A percentile compares a stretch with the other conserved stretches of the same genome.
Evolutionary conservation across 2,797 vertebrate genomes (phyloP).

Genomic region (Rallus crepitans): DNA sequence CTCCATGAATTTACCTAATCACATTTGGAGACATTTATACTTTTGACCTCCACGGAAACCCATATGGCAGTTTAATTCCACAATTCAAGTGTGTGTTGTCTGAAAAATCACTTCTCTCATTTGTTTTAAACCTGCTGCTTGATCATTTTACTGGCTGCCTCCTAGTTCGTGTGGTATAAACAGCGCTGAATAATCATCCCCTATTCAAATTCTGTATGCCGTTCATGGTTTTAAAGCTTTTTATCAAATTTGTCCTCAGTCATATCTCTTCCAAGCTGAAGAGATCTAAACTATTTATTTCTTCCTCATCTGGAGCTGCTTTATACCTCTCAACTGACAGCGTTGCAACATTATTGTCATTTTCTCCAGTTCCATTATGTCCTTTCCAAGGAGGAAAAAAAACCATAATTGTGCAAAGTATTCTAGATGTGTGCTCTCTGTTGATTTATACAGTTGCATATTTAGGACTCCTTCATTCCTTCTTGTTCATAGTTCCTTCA

Average conservation of each 20-base stretch:
- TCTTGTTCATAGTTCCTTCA: not conserved
- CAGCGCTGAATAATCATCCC: slow-evolving; percentile 39
- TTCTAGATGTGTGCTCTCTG: not conserved
- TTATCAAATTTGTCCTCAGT: not conserved
- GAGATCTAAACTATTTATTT: slow-evolving; percentile 45
- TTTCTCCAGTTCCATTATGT: not conserved
- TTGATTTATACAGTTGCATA: not conserved
- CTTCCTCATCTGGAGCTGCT: not conserved
- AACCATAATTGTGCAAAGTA: not conserved
- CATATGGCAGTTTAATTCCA: not conserved
- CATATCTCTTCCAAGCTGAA: slow-evolving; percentile 18
- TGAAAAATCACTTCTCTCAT: not conserved
- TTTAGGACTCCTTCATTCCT: slow-evolving; percentile 16
- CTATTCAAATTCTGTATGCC: slow-evolving; percentile 37
- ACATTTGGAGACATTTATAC: not conserved
- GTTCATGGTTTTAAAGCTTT: slow-evolving; percentile 22
- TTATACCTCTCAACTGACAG: not conserved
- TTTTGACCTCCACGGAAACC: slow-evolving; percentile 26
- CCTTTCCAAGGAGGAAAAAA: slow-evolving; percentile 32
- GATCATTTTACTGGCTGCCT: slow-evolving; percentile 26
- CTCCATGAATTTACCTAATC: not conserved
- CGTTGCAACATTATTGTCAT: not conserved
- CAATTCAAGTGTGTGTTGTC: not conserved
- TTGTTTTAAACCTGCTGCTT: slow-evolving; percentile 45
- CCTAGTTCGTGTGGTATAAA: not conserved